Evolutionary conservation across 1,140 invertebrate genomes (phyloP).

Genomic region (Magallana angulata): DNA sequence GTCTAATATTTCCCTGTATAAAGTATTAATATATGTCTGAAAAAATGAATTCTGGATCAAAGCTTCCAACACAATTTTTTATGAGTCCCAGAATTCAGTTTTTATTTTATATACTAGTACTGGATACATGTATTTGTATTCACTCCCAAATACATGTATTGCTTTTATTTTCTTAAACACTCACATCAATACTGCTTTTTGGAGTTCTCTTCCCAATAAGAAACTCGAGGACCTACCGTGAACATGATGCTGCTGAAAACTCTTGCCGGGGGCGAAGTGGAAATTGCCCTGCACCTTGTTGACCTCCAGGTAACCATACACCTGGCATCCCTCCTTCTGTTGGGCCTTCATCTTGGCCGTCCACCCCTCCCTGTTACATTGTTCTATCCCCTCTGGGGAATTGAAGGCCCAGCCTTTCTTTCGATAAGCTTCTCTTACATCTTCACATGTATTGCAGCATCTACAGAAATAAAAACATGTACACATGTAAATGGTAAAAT

Average conservation of each 20-base stretch:
- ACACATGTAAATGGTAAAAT: too few species aligned
- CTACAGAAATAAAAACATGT: constrained; percentile 72
- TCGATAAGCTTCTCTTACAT: constrained; percentile 95
- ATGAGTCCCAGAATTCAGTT: too few species aligned
- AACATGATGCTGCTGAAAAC: constrained; percentile 94
- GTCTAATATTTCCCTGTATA: too few species aligned
- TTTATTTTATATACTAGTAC: too few species aligned
- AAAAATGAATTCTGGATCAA: too few species aligned
- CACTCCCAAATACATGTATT: too few species aligned
- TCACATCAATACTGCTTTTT: too few species aligned
- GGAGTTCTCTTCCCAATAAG: too few species aligned
- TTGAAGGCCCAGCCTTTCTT: constrained; percentile 92
- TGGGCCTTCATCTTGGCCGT: constrained; percentile 83
- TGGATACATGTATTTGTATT: too few species aligned
- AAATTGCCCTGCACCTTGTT: constrained; percentile 98
- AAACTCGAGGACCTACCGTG: constrained; percentile 83
- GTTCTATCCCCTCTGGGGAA: constrained; percentile 88
- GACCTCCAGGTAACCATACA: constrained; percentile 96
- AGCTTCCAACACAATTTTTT: too few species aligned
- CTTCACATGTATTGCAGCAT: constrained; percentile 98
- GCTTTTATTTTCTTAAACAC: too few species aligned
- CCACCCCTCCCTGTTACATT: constrained; percentile 92
- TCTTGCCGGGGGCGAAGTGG: constrained; percentile 96
- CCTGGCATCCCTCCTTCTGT: constrained; percentile 86
- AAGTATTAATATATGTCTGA: too few species aligned